phyloP scores from a whole-genome alignment of 2,888 invertebrate genomes.

The Pseudococcus viburni region DNA sequence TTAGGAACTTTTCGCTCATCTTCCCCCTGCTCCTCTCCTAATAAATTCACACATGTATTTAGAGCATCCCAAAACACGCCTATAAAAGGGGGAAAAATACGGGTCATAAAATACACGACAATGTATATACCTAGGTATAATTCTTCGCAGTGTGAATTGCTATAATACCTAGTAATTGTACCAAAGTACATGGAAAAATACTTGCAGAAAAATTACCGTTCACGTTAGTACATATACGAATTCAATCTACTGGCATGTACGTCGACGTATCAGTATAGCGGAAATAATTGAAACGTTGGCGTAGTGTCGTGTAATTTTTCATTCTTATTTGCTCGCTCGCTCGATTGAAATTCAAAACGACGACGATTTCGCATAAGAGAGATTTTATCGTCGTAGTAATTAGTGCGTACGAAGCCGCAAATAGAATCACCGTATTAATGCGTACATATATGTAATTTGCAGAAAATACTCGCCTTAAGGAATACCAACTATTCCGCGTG shows the following conservation, averaged over 20 bases:
- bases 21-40: no score
- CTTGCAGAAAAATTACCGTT: conserved; percentile 13
- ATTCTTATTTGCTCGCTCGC: conserved; percentile 48
- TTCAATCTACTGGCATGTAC: neutral
- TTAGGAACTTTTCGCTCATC: no score
- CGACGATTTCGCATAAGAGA: conserved; percentile 42
- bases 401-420: conserved; percentile 45
- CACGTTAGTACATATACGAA: neutral
- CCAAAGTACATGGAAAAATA: conserved; percentile 14
- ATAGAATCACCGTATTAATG: conserved; percentile 14
- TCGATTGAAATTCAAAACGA: conserved; percentile 49
- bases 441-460: neutral
- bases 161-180: neutral
- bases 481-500: neutral
- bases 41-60: neutral
- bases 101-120: conserved; percentile 3
- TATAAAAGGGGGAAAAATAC: neutral
- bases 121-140: neutral
- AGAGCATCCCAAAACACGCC: neutral
- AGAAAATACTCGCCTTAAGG: conserved; percentile 50
- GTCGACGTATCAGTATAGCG: neutral
- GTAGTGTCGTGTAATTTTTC: conserved; percentile 31
- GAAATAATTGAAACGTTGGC: conserved; percentile 49
- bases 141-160: neutral
- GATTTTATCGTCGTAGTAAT: conserved; percentile 35